A percentile compares a stretch with the other conserved stretches of the same genome.
Conservation (phyloP, 2,113 vertebrate species). For the Dipodomys stephensi region DNA sequence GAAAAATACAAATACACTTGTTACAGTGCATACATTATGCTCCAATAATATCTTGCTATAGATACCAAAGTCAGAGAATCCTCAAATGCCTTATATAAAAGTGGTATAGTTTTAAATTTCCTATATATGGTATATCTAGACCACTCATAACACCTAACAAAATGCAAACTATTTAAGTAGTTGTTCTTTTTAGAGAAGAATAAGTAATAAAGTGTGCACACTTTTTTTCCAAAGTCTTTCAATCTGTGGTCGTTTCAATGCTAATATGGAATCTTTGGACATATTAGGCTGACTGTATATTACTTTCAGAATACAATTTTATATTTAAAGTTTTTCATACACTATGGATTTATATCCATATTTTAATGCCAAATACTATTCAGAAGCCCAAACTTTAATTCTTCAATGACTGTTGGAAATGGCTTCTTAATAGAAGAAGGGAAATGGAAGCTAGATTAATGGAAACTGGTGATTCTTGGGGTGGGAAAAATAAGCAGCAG, state of each 20-base stretch:
- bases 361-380: slow-evolving; percentile 18
- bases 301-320: neutral
- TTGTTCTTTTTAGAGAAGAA: neutral
- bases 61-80: neutral
- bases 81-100: neutral
- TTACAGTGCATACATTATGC: neutral
- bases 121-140: neutral
- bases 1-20: neutral
- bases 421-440: neutral
- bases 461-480: neutral
- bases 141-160: neutral
- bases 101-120: neutral
- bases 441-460: neutral
- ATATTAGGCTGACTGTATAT: neutral
- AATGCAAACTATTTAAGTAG: neutral
- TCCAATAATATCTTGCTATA: neutral
- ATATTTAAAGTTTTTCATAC: neutral
- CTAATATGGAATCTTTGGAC: neutral
- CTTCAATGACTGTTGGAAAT: neutral
- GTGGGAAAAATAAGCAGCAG: too few relatives aligned
- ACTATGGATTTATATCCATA: neutral
- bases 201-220: neutral
- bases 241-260: neutral
- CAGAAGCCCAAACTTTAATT: neutral
- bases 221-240: neutral